These are phyloP conservation scores for Eubasilissa splendida DNA, from an alignment of 2,888 invertebrate species.

Conservation along the genomic window DNA sequence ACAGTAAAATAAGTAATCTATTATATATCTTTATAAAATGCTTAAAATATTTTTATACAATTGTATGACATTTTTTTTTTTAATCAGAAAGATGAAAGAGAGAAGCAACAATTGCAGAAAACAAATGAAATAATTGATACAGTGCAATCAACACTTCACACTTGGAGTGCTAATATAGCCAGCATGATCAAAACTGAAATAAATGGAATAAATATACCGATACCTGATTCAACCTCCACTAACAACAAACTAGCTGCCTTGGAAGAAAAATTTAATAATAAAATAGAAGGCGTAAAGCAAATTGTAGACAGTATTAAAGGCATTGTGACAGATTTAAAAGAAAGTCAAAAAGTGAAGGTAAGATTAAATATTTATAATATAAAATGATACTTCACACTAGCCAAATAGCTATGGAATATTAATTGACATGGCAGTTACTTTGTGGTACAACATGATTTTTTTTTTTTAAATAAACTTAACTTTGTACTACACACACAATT, in stretches of 20 bases:
- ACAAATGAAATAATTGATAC: constrained; percentile 74
- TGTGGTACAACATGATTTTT: constrained; percentile 18
- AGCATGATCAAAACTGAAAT: constrained; percentile 67
- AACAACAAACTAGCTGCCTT: constrained; percentile 45
- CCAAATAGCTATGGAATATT: not conserved
- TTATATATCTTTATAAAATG: too few relatives aligned
- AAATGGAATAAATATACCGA: constrained; percentile 58
- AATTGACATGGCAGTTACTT: constrained; percentile 61
- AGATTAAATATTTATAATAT: constrained; percentile 43
- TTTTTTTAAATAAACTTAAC: too few relatives aligned
- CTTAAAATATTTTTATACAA: too few relatives aligned
- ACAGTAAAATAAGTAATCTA: too few relatives aligned
- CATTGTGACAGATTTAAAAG: constrained; percentile 37
- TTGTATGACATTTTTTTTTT: too few relatives aligned
- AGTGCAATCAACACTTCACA: constrained; percentile 68
- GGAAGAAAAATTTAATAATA: constrained; percentile 61
- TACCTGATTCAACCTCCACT: constrained; percentile 64
- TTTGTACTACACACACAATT: too few relatives aligned
- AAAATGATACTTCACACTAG: not conserved
- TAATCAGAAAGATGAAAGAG: constrained; percentile 77
- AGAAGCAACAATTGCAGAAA: constrained; percentile 76
- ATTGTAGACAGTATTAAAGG: constrained; percentile 61
- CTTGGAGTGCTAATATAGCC: constrained; percentile 65
- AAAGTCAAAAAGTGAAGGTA: constrained; percentile 39
- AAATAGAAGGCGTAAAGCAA: constrained; percentile 66